Base-by-base conservation (phyloP, 2,888 invertebrate species). In the Ophioninae sp. region DNA sequence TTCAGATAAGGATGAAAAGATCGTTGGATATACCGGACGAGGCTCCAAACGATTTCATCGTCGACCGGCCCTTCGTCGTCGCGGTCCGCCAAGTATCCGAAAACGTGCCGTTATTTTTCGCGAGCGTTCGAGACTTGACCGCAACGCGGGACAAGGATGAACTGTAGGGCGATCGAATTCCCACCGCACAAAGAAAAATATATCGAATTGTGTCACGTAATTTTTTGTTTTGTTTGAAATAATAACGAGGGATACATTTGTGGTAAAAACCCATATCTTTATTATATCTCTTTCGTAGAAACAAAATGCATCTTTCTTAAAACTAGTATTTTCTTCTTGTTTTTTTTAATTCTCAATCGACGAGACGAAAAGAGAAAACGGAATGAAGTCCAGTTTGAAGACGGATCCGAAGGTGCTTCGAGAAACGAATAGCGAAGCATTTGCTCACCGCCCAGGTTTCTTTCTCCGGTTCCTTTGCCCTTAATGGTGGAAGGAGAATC, bases 41-140 rank as follows among this genome's bases (percentile, higher is more conserved):
- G 23, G 80, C 82, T 58, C 82, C 87, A 44, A 87, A 89, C 71
- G 85, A 90, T 58, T 93, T 93, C 83, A 71, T 87, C n/a, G 91
- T 93, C 13, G 90, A 93, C 87, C 92, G 91, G 85, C 93, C 93
- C 30, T 93, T 93, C 82, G 87, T 93, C 86, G 91, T 93, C 82
- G 78, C 87, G 3, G 90, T 93, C 81, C 86, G 89, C 77, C 88
- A 92, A 76, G 90, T 90, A 79, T 85, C 88, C 20, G 88, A 85
- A 77, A 87, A 88, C 10, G 85, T 90, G 81, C 90, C 92, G 58
- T 80, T 92, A n/a, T 92, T 92, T 81, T 71, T 91, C 39, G 91
- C 92, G 68, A 91, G 89, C 67, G 87, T 92, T 13, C 86, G 86
- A 65, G 88, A 92, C 69, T 86, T 92, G 79, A 80, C 82, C 37